Percentiles rank a stretch among this genome's conserved stretches.
Conservation (phyloP, 2,797 vertebrate species). For the Gallinago stenura region DNA sequence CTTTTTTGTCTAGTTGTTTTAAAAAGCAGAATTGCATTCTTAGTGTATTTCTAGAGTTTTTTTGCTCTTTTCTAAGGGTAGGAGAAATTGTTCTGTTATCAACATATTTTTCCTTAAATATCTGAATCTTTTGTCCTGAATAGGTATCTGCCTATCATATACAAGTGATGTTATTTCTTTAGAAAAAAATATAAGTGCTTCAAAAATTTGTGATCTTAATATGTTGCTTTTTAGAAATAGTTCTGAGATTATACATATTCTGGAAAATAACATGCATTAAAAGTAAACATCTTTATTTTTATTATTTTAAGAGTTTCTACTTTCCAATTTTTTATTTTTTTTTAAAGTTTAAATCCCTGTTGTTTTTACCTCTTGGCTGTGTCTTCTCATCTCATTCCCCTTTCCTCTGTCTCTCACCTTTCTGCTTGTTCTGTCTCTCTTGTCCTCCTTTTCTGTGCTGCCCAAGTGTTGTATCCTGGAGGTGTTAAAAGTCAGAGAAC, state of each 20-base stretch:
- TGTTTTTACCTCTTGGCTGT: neutral
- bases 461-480: neutral
- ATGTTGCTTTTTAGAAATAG: neutral
- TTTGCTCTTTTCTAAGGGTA: neutral
- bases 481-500: neutral
- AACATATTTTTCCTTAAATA: neutral
- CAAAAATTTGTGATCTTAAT: neutral
- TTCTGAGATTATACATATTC: neutral
- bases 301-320: neutral
- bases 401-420: neutral
- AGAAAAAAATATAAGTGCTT: neutral
- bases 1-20: neutral
- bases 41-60: neutral
- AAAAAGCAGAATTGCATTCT: neutral
- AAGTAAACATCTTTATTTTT: neutral
- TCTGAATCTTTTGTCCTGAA: neutral
- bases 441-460: neutral
- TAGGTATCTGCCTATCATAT: neutral
- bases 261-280: slow-evolving; percentile 50
- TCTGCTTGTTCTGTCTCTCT: neutral
- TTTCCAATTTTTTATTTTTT: neutral
- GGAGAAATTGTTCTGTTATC: neutral
- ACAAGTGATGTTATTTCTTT: neutral
- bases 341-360: neutral
- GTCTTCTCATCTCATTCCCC: neutral